Evolutionary conservation across 2,888 invertebrate species (phyloP), one percentile per base, ranked within the genome.

Genomic region (Sphinx pinastri): DNA sequence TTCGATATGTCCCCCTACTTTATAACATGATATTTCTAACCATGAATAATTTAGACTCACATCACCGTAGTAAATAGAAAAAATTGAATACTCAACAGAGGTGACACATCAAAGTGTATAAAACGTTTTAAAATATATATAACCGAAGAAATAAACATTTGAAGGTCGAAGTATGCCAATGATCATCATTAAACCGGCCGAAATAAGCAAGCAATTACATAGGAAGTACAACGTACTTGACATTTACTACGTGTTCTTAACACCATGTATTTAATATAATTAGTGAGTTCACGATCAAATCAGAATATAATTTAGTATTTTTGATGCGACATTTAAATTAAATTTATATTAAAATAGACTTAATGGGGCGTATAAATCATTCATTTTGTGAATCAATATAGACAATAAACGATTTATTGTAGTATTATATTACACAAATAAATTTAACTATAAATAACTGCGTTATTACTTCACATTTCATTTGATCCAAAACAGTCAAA

Each of bases 201-300:
- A 60, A 60, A 16, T 11, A 10, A 19, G 2, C 54, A n/a, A 60
- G 16, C 19, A 63, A 63, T 63, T 63, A 63, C 63, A 63, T 63
- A 63, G 63, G 63, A 63, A 63, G 47, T 12, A 19, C 12, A 19
- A 19, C 12, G 63, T 19, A 63, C 63, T 63, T 63, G 63, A 63
- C 63, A 63, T 63, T 63, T 63, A 47, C 49, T 63, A 2, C 13
- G 12, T 6, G 2, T 54, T 8, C 2, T 14, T 60, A 19, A 47
- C n/a, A 49, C 25, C 49, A 6, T 19, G 47, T 63, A 19, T 63
- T 49, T 63, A 49, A 12, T 19, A 49, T 63, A 47, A 47, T 60
- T 60, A 60, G 45, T 47, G n/a, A 0, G 16, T 19, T 19, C 12
- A 49, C 16, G 7, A 60, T 45, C 19, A 55, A 45, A 11, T 60